Base-by-base conservation (phyloP, 2,797 vertebrate genomes). In the Meda fulgida region DNA sequence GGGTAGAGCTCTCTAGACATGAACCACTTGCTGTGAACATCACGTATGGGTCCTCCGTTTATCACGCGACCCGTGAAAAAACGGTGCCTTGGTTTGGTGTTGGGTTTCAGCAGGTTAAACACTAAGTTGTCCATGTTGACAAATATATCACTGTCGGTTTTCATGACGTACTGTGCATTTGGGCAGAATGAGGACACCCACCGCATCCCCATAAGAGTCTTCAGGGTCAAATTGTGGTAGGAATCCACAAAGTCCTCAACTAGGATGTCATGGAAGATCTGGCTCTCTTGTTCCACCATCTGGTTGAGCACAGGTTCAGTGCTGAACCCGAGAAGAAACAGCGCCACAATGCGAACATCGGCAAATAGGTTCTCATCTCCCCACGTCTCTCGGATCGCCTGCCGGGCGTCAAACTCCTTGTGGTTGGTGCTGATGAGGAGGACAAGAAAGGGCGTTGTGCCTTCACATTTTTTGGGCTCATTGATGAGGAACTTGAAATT, bases 101-200 rank as follows among this genome's bases (percentile, higher is more conserved):
- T 95, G 58, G 98, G 98, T 90, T 98, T 98, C 71, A 99, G 94
- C 38, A 99, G 96, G 92, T 97, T 99, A 94, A 96, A 97, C 94
- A 99, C 96, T 84, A 99, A 96, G 88, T 99, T 99, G 92, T 99
- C 98, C 97, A 99, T 99, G 94, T 99, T 99, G 91, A 99, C 97
- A 89, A 97, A 99, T 94, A 99, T 98, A 92, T 99, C 98, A n/a
- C 98, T 99, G 96, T 99, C 98, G 1, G 98, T 99, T 94, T 99
- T 99, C 93, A 99, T 98, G 87, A 99, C 94, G 0, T 99, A 99
- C 73, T 98, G 97, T 66, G 97, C 97, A 91, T 97, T 97, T 29
- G 97, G 91, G 90, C 98, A 99, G 89, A 96, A 99, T 0, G 96
- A 98, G 89, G 98, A 97, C 80, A 99, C 95, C 98, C 98, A 99